phyloP scores from a whole-genome alignment of 2,797 vertebrate species.

The Amblyraja radiata region DNA sequence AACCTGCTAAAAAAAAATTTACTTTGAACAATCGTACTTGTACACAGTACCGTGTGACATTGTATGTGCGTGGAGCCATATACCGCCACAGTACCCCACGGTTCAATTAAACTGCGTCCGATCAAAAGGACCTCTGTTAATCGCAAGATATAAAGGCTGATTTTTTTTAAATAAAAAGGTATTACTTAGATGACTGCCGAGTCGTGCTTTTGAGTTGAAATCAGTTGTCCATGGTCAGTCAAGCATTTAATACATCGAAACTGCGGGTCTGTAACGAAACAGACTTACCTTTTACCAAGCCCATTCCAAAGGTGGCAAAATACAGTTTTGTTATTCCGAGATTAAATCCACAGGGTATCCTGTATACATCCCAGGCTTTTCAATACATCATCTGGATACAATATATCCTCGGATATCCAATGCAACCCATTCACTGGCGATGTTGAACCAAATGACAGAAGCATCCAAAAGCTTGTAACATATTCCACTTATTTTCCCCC shows the following conservation, averaged over 20 bases:
- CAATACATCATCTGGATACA: conserved; percentile 31
- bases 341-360: conserved; percentile 14
- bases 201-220: not conserved
- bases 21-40: not conserved
- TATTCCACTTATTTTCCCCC: not conserved
- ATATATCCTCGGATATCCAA: conserved; percentile 27
- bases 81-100: conserved; percentile 18
- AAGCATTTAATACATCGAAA: not conserved
- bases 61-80: conserved; percentile 28
- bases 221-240: not conserved
- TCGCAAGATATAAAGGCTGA: not conserved
- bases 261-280: not conserved
- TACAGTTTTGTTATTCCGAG: too few species aligned
- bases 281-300: not conserved
- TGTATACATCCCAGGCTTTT: conserved; percentile 32
- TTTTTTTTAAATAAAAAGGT: too few species aligned
- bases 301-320: not conserved
- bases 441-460: not conserved
- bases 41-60: conserved; percentile 10
- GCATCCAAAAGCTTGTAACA: conserved; percentile 27
- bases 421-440: not conserved
- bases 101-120: not conserved
- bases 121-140: conserved; percentile 10
- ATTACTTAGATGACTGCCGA: too few species aligned
- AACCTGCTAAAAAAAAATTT: not conserved